These are phyloP conservation scores for Mastacembelus armatus DNA, from an alignment of 2,797 vertebrate species.

Conservation along the genomic window DNA sequence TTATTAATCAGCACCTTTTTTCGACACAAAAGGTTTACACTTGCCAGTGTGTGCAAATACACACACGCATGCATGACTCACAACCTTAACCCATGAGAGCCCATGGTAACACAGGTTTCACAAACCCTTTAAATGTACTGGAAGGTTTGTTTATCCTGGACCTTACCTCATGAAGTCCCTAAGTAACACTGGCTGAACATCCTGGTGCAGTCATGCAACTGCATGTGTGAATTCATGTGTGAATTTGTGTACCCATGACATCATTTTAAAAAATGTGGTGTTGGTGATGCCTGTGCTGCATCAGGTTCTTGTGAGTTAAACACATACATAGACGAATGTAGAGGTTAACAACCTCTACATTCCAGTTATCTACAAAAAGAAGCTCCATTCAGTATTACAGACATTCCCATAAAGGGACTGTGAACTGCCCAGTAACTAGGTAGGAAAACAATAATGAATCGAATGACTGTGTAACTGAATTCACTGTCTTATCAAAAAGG, in stretches of 20 bases:
- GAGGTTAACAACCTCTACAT: slow-evolving; percentile 32
- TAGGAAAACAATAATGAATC: slow-evolving; percentile 48
- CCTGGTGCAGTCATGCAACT: too few species aligned
- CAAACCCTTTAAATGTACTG: too few species aligned
- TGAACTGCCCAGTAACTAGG: slow-evolving; percentile 27
- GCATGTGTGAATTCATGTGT: too few species aligned
- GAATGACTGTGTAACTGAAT: slow-evolving; percentile 62
- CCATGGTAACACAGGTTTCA: too few species aligned
- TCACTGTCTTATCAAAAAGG: slow-evolving; percentile 64
- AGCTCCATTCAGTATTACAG: slow-evolving; percentile 37
- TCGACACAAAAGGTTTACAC: slow-evolving; percentile 50
- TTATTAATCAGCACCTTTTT: slow-evolving; percentile 75
- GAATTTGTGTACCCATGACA: too few species aligned
- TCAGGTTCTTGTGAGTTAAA: too few species aligned
- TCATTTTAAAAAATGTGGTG: too few species aligned
- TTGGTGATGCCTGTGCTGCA: too few species aligned
- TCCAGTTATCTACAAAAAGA: slow-evolving; percentile 24
- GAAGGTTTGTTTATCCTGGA: too few species aligned
- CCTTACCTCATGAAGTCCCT: too few species aligned
- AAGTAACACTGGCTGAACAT: too few species aligned
- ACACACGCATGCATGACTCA: slow-evolving; percentile 6
- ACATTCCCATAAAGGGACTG: slow-evolving; percentile 32
- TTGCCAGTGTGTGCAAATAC: slow-evolving; percentile 13
- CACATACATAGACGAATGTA: slow-evolving; percentile 10
- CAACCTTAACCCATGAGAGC: too few species aligned